phyloP scores from a whole-genome alignment of 1,140 invertebrate genomes.

The Steinernema khuongi region DNA sequence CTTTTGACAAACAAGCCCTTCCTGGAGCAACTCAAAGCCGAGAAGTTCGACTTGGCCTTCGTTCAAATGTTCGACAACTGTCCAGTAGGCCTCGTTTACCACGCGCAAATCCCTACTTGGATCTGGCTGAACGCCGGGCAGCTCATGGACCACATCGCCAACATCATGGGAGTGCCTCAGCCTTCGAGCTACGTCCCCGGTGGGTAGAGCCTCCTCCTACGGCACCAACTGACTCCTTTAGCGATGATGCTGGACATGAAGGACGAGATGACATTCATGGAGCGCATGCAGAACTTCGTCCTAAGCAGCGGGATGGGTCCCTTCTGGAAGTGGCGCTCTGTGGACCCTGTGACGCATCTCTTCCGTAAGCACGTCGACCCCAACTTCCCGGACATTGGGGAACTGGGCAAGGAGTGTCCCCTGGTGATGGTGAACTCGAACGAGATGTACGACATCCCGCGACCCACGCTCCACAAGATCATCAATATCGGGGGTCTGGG shows the following conservation, averaged over 20 bases:
- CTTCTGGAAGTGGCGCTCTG: background rate
- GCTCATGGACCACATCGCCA: slow-evolving; percentile 31
- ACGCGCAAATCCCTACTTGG: slow-evolving; percentile 32
- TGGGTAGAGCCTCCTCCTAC: background rate
- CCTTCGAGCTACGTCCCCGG: slow-evolving; percentile 22
- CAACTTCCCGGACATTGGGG: slow-evolving; percentile 28
- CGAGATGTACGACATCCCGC: slow-evolving; percentile 32
- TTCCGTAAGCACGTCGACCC: slow-evolving; percentile 34
- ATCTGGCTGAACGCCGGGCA: slow-evolving; percentile 36
- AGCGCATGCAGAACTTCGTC: slow-evolving; percentile 1
- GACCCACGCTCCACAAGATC: slow-evolving; percentile 35
- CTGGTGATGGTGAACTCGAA: slow-evolving; percentile 35
- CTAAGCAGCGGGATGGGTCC: background rate
- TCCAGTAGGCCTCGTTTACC: slow-evolving; percentile 29
- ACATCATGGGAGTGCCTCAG: slow-evolving; percentile 26
- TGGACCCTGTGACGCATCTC: slow-evolving; percentile 21
- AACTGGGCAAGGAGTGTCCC: slow-evolving; percentile 27
- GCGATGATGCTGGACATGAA: slow-evolving; percentile 21
- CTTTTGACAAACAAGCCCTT: slow-evolving; percentile 30
- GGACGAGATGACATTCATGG: background rate
- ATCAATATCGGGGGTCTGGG: slow-evolving; percentile 41
- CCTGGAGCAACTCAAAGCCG: slow-evolving; percentile 29
- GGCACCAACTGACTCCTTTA: background rate
- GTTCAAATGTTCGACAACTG: slow-evolving; percentile 31
- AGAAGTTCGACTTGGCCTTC: slow-evolving; percentile 36